These are phyloP conservation scores for Ditylenchus dipsaci DNA, from an alignment of 1,140 invertebrate genomes.

Conservation along the genomic window DNA sequence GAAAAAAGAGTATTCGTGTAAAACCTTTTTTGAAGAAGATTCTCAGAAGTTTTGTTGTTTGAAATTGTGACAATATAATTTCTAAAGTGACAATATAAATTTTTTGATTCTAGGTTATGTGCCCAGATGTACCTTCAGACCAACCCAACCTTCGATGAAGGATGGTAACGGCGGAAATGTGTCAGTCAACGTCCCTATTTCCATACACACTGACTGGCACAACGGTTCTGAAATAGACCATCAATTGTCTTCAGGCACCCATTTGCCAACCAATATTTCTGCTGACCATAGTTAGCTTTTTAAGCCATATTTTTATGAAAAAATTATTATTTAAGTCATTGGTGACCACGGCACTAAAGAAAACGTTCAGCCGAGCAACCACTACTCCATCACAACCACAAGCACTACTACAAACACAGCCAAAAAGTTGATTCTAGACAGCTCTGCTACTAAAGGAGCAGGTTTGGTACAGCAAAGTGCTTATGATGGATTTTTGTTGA, in stretches of 20 bases:
- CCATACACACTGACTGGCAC: too few relatives aligned
- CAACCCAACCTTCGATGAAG: background rate
- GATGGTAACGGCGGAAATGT: background rate
- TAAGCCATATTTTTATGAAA: background rate
- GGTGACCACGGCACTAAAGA: background rate
- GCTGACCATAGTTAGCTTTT: too few relatives aligned
- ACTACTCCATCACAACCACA: background rate
- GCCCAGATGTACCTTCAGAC: background rate
- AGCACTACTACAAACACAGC: background rate
- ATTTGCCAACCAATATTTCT: too few relatives aligned
- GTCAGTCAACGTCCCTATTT: background rate
- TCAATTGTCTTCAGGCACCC: too few relatives aligned
- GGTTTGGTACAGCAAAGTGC: background rate
- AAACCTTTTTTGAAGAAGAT: too few relatives aligned
- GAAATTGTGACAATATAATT: too few relatives aligned
- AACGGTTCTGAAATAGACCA: too few relatives aligned
- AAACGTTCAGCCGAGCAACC: background rate
- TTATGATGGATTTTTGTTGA: background rate
- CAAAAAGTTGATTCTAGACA: background rate
- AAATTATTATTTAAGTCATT: background rate
- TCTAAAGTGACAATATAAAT: too few relatives aligned
- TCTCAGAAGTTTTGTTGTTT: too few relatives aligned
- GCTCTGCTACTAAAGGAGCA: too few relatives aligned
- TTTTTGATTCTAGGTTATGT: background rate
- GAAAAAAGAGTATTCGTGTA: too few relatives aligned